A percentile compares a stretch with the other conserved stretches of the same genome.
phyloP scores from a whole-genome alignment of 2,113 vertebrate species.

The Notiomystis cincta region DNA sequence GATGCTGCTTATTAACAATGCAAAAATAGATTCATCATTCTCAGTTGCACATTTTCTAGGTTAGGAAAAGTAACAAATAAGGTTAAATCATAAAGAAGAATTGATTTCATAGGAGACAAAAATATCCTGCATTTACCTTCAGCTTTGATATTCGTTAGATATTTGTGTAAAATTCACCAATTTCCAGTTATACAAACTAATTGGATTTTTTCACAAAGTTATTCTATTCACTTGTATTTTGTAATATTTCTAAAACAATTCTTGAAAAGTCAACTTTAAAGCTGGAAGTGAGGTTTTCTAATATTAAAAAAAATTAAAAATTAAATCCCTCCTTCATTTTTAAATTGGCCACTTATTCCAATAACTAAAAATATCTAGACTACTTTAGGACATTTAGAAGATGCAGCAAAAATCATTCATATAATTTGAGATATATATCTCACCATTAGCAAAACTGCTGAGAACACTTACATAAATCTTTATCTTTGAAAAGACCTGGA shows the following conservation, averaged over 20 bases:
- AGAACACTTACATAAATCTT: constrained; percentile 84
- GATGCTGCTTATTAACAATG: neutral
- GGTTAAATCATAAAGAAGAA: neutral
- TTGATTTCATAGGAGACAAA: neutral
- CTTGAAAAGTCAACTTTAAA: neutral
- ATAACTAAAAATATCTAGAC: neutral
- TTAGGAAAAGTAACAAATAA: neutral
- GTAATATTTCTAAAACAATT: neutral
- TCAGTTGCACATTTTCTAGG: neutral
- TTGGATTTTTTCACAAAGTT: neutral
- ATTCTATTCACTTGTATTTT: neutral
- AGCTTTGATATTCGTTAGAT: neutral
- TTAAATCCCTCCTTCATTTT: neutral
- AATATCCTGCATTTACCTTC: neutral
- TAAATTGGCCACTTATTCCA: neutral
- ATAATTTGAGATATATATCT: neutral
- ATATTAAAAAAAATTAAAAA: neutral
- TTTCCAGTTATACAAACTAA: neutral
- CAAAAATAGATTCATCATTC: neutral
- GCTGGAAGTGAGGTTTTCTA: neutral
- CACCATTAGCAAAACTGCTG: neutral
- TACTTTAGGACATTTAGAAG: neutral
- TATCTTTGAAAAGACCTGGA: constrained; percentile 87
- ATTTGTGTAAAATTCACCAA: neutral
- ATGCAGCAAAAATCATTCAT: neutral